Percentiles rank a stretch among this genome's conserved stretches.
These are phyloP conservation scores for Falco berigora DNA, from an alignment of 2,797 vertebrate species.

Conservation along the genomic window DNA sequence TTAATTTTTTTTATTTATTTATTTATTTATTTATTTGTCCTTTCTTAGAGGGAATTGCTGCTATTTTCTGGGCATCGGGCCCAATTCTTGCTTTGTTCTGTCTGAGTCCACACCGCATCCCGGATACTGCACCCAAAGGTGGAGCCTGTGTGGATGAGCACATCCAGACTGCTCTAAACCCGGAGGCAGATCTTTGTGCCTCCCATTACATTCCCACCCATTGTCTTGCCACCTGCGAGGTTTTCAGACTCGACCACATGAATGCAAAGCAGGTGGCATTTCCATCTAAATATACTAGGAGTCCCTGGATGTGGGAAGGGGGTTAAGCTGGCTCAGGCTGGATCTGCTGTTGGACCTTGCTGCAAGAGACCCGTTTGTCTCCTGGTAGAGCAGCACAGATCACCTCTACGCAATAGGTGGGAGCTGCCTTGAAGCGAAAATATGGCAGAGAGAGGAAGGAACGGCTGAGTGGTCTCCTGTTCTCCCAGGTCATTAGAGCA, in stretches of 20 bases:
- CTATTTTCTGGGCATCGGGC: slow-evolving; percentile 24
- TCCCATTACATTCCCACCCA: not conserved
- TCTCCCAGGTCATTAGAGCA: not conserved
- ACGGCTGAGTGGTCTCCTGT: not conserved
- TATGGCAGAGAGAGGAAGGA: not conserved
- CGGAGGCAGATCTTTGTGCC: not conserved
- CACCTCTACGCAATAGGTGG: not conserved
- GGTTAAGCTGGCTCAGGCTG: not conserved
- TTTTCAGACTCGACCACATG: not conserved
- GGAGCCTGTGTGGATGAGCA: not conserved
- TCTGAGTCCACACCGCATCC: not conserved
- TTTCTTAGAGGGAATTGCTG: slow-evolving; percentile 45
- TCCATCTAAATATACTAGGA: not conserved
- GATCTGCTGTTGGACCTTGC: not conserved
- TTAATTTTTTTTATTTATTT: not conserved
- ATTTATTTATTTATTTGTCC: slow-evolving; percentile 25
- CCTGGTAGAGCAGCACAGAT: not conserved
- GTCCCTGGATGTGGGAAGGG: not conserved
- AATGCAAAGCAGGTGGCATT: not conserved
- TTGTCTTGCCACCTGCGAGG: not conserved
- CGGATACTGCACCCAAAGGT: not conserved
- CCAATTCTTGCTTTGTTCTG: not conserved
- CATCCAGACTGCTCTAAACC: not conserved
- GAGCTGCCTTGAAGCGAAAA: not conserved
- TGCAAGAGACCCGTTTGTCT: not conserved